phyloP scores from a whole-genome alignment of 2,888 invertebrate genomes.

The Eumerus sabulonum region DNA sequence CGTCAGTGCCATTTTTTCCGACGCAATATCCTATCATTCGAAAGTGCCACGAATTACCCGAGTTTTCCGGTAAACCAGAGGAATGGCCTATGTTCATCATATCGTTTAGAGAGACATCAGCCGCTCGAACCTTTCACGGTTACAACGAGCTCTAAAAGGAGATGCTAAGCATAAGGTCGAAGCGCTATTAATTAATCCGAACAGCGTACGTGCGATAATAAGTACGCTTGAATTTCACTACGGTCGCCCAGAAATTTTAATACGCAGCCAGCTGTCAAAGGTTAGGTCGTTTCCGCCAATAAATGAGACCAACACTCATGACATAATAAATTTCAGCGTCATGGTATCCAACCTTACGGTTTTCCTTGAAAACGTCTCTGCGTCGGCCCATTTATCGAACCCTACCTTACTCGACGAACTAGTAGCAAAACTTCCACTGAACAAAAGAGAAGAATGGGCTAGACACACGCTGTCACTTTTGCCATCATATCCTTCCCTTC shows the following conservation, averaged over 20 bases:
- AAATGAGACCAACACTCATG: not conserved
- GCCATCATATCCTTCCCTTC: not conserved
- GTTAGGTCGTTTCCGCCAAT: slow-evolving; percentile 6
- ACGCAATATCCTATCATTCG: too few relatives aligned
- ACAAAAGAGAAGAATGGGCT: slow-evolving; percentile 5
- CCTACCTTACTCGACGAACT: not conserved
- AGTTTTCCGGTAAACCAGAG: too few relatives aligned
- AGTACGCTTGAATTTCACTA: slow-evolving; percentile 2
- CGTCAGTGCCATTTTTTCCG: too few relatives aligned
- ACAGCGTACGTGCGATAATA: slow-evolving; percentile 11
- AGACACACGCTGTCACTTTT: not conserved
- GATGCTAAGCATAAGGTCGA: not conserved
- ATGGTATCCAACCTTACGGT: slow-evolving; percentile 6
- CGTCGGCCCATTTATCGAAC: not conserved
- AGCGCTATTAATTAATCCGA: slow-evolving; percentile 13
- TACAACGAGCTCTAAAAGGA: slow-evolving; percentile 42
- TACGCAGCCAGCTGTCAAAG: slow-evolving; percentile 9
- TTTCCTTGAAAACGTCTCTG: slow-evolving; percentile 2
- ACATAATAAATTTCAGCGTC: slow-evolving; percentile 1
- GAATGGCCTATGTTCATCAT: not conserved
- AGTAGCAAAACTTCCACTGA: slow-evolving; percentile 3
- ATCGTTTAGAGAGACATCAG: not conserved
- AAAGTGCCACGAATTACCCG: too few relatives aligned
- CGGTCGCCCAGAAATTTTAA: slow-evolving; percentile 13
- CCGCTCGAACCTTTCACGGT: slow-evolving; percentile 45